Conservation (phyloP, 1,140 invertebrate species). For the Eciton burchellii region DNA sequence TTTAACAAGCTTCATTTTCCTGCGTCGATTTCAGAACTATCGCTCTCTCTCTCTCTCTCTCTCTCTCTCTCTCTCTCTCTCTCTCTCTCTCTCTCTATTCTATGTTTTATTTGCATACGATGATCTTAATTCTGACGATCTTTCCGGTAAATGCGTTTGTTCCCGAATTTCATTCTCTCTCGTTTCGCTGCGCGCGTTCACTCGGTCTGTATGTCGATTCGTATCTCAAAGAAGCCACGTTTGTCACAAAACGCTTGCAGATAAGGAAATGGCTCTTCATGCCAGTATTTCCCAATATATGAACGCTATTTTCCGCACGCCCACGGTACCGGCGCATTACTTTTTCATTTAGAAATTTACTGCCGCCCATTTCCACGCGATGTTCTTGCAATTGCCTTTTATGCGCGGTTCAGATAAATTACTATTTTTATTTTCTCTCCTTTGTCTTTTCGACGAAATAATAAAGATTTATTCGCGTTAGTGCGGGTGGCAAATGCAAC, state of each 20-base stretch:
- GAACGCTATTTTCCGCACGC: conserved; percentile 24
- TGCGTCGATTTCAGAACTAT: neutral
- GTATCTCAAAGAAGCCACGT: conserved; percentile 29
- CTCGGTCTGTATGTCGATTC: conserved; percentile 12
- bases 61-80: conserved; percentile 3
- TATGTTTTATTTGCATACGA: neutral
- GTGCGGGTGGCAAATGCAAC: neutral
- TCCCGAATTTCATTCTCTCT: neutral
- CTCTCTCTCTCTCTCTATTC: conserved; percentile 4
- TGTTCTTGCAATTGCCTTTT: conserved; percentile 50
- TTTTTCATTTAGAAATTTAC: conserved; percentile 55
- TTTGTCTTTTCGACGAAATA: conserved; percentile 42
- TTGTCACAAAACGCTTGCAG: conserved; percentile 13
- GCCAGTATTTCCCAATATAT: conserved; percentile 26
- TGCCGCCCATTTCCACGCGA: conserved; percentile 36
- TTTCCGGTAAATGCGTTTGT: neutral
- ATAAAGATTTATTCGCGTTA: conserved; percentile 42
- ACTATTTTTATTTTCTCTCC: conserved; percentile 24
- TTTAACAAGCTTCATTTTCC: neutral
- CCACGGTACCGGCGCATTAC: neutral
- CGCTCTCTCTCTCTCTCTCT: neutral
- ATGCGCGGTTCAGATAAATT: conserved; percentile 47
- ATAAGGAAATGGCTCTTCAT: conserved; percentile 45
- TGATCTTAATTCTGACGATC: neutral
- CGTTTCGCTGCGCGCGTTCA: neutral